A percentile compares a stretch with the other conserved stretches of the same genome.
These are phyloP conservation scores for Schizaphis graminum DNA, from an alignment of 2,888 invertebrate genomes.

Conservation along the genomic window DNA sequence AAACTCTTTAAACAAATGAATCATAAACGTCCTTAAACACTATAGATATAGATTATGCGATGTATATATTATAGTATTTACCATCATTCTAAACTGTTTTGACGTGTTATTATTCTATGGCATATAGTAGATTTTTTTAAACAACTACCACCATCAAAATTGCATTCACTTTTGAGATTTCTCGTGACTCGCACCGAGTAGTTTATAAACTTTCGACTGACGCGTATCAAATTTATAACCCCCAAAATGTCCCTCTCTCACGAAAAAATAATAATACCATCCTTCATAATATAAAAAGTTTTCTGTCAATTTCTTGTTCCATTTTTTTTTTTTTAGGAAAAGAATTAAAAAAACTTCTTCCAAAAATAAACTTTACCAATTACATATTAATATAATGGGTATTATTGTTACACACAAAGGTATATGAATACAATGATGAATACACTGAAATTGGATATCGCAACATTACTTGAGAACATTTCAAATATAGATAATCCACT, in stretches of 20 bases:
- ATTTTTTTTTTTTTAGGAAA: neutral
- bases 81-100: neutral
- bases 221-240: conserved; percentile 44
- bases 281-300: conserved; percentile 46
- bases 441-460: neutral
- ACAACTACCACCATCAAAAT: neutral
- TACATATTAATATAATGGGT: neutral
- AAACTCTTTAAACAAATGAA: neutral
- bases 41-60: neutral
- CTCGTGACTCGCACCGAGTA: neutral
- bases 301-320: conserved; percentile 15
- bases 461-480: neutral
- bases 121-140: conserved; percentile 12
- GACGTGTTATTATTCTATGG: neutral
- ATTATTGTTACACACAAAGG: neutral
- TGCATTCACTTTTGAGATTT: conserved; percentile 37
- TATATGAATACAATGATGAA: neutral
- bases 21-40: neutral
- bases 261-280: conserved; percentile 9
- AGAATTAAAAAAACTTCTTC: neutral
- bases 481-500: neutral
- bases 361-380: conserved; percentile 22
- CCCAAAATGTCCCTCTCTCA: conserved; percentile 1
- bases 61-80: neutral
- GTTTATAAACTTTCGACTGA: conserved; percentile 36